Percentiles rank a stretch among this genome's conserved stretches.
Conservation (phyloP, 2,797 vertebrate species). For the Anguilla obscura region DNA sequence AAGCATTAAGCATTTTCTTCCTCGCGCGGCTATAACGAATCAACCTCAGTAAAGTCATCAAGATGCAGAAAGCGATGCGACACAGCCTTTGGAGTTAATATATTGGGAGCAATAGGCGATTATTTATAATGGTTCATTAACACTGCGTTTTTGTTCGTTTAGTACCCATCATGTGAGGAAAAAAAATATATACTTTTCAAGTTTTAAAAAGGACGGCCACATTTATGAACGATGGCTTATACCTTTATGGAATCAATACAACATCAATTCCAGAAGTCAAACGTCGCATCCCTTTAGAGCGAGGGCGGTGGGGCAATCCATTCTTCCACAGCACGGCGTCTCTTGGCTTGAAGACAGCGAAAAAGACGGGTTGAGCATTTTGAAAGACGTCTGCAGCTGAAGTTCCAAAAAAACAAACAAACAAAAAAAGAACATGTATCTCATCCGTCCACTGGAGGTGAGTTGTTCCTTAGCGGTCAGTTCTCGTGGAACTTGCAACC, state of each 20-base stretch:
- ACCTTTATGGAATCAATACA: neutral
- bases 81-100: neutral
- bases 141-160: neutral
- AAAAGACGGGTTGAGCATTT: neutral
- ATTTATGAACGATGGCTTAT: neutral
- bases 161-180: neutral
- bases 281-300: neutral
- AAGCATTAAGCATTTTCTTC: neutral
- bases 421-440: neutral
- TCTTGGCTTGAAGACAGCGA: neutral
- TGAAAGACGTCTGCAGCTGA: neutral
- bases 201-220: neutral
- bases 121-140: neutral
- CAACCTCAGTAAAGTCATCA: slow-evolving; percentile 4
- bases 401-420: neutral
- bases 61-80: neutral
- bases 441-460: slow-evolving; percentile 9
- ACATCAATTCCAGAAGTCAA: slow-evolving; percentile 1
- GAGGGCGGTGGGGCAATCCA: neutral
- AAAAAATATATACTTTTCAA: neutral
- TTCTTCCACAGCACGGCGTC: neutral
- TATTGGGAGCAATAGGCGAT: neutral
- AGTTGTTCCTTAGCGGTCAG: neutral
- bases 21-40: neutral
- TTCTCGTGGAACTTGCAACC: neutral